Evolutionary conservation across 2,797 vertebrate species (phyloP).

Genomic region (Potorous gilbertii): DNA sequence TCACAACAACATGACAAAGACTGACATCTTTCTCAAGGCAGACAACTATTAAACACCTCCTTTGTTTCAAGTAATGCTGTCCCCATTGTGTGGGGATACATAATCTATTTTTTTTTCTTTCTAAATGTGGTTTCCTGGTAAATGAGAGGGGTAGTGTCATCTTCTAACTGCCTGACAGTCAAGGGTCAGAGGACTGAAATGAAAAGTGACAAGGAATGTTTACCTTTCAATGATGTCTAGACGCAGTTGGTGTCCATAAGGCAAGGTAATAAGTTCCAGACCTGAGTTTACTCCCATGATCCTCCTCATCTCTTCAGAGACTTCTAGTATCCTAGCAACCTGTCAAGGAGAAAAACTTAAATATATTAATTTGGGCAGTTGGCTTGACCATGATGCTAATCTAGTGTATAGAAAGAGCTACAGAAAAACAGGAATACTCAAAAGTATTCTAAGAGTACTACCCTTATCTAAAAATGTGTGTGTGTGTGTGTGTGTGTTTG

Average conservation of each 20-base stretch:
- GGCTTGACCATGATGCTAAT: fast-evolving
- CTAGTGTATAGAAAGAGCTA: not conserved
- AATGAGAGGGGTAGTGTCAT: not conserved
- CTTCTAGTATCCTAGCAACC: conserved; percentile 94
- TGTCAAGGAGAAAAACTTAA: conserved; percentile 78
- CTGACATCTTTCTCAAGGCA: fast-evolving
- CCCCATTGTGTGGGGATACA: not conserved
- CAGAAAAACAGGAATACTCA: not conserved
- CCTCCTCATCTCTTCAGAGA: conserved; percentile 91
- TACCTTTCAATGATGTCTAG: conserved; percentile 98
- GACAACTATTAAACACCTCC: no score
- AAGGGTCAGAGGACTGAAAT: not conserved
- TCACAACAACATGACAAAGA: fast-evolving
- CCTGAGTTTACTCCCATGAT: conserved; percentile 95
- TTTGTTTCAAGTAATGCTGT: not conserved
- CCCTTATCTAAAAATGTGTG: not conserved
- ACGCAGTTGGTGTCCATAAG: conserved; percentile 94
- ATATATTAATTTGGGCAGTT: conserved; percentile 53
- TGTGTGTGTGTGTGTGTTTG: no score
- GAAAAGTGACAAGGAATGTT: conserved; percentile 51
- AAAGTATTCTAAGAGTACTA: not conserved
- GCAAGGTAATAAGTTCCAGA: conserved; percentile 95
- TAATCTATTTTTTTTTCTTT: not conserved
- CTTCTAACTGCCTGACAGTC: not conserved
- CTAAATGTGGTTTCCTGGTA: not conserved